A percentile compares a stretch with the other conserved stretches of the same genome.
Conservation (phyloP, 2,113 vertebrate species). For the Chloebia gouldiae region DNA sequence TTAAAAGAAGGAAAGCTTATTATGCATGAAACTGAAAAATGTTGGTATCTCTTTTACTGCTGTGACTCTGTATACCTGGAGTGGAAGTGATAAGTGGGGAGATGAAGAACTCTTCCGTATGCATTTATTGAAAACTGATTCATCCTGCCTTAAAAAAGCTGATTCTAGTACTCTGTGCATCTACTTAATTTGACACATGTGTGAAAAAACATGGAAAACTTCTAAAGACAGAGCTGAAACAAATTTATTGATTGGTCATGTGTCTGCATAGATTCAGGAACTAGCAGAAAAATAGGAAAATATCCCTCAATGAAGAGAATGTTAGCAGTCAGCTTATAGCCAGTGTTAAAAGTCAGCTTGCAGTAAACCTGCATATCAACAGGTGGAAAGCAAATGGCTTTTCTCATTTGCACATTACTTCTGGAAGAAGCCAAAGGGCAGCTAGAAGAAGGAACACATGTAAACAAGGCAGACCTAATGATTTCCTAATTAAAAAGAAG, state of each 20-base stretch:
- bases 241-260: background rate
- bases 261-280: background rate
- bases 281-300: background rate
- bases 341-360: background rate
- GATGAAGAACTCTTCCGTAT: background rate
- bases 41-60: background rate
- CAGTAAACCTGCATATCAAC: background rate
- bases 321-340: background rate
- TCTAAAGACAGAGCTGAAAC: background rate
- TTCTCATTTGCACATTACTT: background rate
- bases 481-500: slow-evolving; percentile 50
- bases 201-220: background rate
- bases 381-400: background rate
- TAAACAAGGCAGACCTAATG: slow-evolving; percentile 56
- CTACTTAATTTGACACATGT: background rate
- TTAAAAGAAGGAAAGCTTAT: background rate
- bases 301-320: background rate
- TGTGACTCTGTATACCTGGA: background rate
- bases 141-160: background rate
- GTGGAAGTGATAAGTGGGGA: background rate
- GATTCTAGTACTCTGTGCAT: background rate
- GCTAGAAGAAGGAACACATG: slow-evolving; percentile 40
- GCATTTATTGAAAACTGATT: background rate
- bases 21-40: background rate
- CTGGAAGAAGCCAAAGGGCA: slow-evolving; percentile 26